phyloP scores from a whole-genome alignment of 2,113 vertebrate species.

The Trematocara stigmaticum region DNA sequence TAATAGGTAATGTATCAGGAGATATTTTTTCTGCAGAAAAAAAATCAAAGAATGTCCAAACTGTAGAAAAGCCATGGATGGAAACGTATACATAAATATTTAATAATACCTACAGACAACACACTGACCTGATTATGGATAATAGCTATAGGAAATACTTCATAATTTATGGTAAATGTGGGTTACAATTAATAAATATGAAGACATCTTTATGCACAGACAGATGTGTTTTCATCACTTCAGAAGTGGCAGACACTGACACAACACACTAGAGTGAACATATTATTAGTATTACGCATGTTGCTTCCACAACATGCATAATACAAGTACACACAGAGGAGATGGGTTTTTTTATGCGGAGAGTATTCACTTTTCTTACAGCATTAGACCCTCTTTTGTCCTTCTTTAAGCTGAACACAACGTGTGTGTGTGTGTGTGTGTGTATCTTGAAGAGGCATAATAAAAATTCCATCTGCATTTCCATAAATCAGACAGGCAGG shows the following conservation, averaged over 20 bases:
- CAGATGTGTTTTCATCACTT: neutral
- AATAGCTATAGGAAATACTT: neutral
- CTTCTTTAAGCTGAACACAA: neutral
- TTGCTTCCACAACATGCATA: neutral
- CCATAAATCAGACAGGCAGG: constrained; percentile 49
- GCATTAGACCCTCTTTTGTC: constrained; percentile 42
- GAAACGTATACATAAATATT: neutral
- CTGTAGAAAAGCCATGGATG: neutral
- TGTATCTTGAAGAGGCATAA: constrained; percentile 1
- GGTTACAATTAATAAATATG: neutral
- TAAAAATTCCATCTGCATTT: constrained; percentile 53
- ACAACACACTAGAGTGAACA: neutral
- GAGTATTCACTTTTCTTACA: constrained; percentile 31
- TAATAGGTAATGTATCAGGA: neutral
- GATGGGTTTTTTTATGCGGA: neutral
- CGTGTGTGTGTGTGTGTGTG: neutral
- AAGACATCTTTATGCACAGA: neutral
- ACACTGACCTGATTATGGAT: neutral
- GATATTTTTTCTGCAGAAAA: neutral
- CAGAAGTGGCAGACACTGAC: neutral
- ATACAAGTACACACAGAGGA: neutral
- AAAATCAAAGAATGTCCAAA: neutral
- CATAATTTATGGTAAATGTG: neutral
- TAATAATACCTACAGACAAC: neutral
- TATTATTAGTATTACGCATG: neutral